Evolutionary conservation across 2,888 invertebrate species (phyloP).

Genomic region (Dicyrtomina minuta): DNA sequence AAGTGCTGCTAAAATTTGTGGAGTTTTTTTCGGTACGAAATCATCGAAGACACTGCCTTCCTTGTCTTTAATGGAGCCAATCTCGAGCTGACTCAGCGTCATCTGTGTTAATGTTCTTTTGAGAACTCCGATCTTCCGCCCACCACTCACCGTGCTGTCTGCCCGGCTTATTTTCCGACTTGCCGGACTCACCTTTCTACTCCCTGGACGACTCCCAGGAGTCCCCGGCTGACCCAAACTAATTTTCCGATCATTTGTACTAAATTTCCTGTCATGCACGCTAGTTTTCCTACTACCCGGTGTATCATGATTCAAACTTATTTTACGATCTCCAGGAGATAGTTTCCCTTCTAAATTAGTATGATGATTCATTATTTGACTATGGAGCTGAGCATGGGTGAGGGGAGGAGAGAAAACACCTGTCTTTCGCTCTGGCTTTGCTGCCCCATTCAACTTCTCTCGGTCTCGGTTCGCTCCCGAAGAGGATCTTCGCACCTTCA

Average conservation of each 20-base stretch:
- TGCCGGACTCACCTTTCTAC: too few species aligned
- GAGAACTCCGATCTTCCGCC: conserved; percentile 17
- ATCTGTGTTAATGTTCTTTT: conserved; percentile 16
- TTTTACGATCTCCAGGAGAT: background rate
- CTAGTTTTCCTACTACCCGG: too few species aligned
- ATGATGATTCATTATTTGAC: background rate
- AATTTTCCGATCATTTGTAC: background rate
- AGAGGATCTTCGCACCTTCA: background rate
- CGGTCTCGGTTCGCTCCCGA: background rate
- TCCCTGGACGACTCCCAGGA: background rate
- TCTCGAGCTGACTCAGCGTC: conserved; percentile 24
- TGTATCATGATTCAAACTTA: too few species aligned
- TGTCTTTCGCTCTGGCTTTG: background rate
- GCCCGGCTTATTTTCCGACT: conserved; percentile 17
- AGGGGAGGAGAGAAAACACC: background rate
- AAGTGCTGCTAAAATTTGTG: conserved; percentile 34
- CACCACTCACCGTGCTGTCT: conserved; percentile 10
- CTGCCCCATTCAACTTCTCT: too few species aligned
- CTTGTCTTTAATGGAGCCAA: conserved; percentile 12
- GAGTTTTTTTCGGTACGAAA: conserved; percentile 33
- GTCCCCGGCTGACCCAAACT: background rate
- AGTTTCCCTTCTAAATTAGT: conserved; percentile 3
- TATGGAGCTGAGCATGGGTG: background rate
- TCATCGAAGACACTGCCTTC: conserved; percentile 17
- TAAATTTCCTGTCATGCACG: conserved; percentile 23